Base-by-base conservation (phyloP, 2,888 invertebrate genomes). In the Ochropacha duplaris region DNA sequence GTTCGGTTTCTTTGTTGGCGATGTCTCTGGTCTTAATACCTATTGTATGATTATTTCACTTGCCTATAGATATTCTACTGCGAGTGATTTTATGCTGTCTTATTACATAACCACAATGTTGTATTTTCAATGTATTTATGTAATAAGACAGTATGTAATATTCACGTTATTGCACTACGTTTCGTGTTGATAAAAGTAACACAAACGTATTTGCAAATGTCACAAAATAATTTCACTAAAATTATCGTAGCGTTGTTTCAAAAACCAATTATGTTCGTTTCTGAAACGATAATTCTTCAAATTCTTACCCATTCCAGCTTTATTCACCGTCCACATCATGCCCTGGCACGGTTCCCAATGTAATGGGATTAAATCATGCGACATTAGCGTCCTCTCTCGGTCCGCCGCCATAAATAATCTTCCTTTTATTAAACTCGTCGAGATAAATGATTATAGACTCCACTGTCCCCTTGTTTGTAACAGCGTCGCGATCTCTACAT, bases 361-460 rank as follows among this genome's bases (percentile, higher is more conserved):
- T 88, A 88, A 90, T 90, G 87, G 87, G 90, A 90, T 90, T 89
- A 88, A 87, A 92, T 90, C 92, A 92, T 91, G 90, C 88, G 86
- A 92, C 91, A 89, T 90, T 91, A 90, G 74, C 81, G 79, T 76
- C 79, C 73, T 68, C 73, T 71, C 62, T 73, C 81, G 72, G 79
- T 76, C 76, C 80, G 85, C 81, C 83, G 83, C 87, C 83, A 87
- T 92, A 89, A 91, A 92, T 92, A 92, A 92, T 89, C 87, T 89
- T 84, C 87, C 92, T 92, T 93, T 93, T 93, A 93, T 92, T 91
- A 92, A 92, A 93, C 90, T 87, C 83, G 75, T 76, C 75, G 88
- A 91, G 91, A 92, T 92, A 92, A 92, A 92, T 92, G 91, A 90
- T 91, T 90, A 92, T 92, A 89, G 89, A 92, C 86, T 88, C 69